A percentile compares a stretch with the other conserved stretches of the same genome.
Conservation (phyloP, 2,888 invertebrate genomes). For the Campopleginae sp. region DNA sequence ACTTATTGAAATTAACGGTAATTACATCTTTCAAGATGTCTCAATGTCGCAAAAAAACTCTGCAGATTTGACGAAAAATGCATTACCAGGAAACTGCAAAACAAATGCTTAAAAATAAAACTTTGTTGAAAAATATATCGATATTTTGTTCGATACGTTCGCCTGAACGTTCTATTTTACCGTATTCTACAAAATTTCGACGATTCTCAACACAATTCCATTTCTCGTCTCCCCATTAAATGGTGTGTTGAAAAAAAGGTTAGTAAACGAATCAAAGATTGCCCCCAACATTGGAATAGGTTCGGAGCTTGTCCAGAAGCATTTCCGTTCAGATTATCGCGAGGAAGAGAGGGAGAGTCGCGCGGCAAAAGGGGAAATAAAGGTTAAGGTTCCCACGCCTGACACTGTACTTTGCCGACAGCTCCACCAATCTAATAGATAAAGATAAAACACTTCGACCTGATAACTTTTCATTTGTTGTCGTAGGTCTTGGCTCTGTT, state of each 20-base stretch:
- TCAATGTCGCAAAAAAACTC: background rate
- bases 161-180: too few species aligned
- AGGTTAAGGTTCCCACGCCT: slow-evolving; percentile 12
- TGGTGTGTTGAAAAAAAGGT: background rate
- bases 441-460: background rate
- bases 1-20: slow-evolving; percentile 13
- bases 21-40: slow-evolving; percentile 9
- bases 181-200: too few species aligned
- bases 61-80: background rate
- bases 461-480: background rate
- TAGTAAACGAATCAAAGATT: background rate
- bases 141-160: too few species aligned
- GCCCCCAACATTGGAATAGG: background rate
- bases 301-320: background rate
- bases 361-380: too few species aligned
- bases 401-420: background rate
- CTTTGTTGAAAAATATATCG: too few species aligned
- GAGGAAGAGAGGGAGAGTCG: background rate
- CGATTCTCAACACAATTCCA: too few species aligned
- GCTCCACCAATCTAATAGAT: background rate
- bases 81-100: background rate
- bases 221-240: too few species aligned
- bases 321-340: background rate
- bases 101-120: background rate
- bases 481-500: background rate